Percentiles rank a stretch among this genome's conserved stretches.
Conservation (phyloP, 1,140 invertebrate species). For the Orchesella cincta region DNA sequence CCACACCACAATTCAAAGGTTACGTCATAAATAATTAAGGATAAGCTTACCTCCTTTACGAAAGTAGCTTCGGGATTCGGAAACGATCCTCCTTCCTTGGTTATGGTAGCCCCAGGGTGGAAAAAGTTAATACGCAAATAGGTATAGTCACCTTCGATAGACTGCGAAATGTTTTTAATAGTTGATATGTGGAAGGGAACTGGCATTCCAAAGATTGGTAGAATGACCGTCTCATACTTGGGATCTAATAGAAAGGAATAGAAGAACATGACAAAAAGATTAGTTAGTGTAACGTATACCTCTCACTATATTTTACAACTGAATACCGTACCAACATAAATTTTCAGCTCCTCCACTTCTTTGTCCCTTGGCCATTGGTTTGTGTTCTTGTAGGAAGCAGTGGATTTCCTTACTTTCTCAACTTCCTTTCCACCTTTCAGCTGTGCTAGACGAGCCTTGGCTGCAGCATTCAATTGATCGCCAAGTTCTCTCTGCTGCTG, state of each 20-base stretch:
- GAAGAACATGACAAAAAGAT: slow-evolving; percentile 34
- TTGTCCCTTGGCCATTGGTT: slow-evolving; percentile 89
- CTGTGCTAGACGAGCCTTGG: slow-evolving; percentile 85
- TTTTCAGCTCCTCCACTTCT: slow-evolving; percentile 90
- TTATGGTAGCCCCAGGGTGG: slow-evolving; percentile 94
- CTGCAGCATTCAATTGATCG: slow-evolving; percentile 85
- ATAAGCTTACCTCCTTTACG: slow-evolving; percentile 92
- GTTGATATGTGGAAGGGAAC: slow-evolving; percentile 99
- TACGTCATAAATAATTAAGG: neutral
- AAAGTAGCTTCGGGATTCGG: slow-evolving; percentile 94
- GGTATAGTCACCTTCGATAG: slow-evolving; percentile 98
- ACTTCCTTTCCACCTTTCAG: slow-evolving; percentile 80
- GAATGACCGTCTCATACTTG: slow-evolving; percentile 95
- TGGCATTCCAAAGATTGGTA: slow-evolving; percentile 92
- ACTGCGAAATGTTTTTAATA: slow-evolving; percentile 98
- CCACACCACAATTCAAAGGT: neutral
- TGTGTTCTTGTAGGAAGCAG: slow-evolving; percentile 89
- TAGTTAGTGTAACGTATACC: no score
- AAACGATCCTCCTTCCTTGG: slow-evolving; percentile 87
- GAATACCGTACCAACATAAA: slow-evolving; percentile 83
- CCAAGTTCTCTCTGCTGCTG: slow-evolving; percentile 95
- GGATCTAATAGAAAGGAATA: slow-evolving; percentile 76
- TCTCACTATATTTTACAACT: neutral
- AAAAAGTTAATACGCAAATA: slow-evolving; percentile 99
- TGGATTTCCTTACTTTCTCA: slow-evolving; percentile 90